phyloP scores from a whole-genome alignment of 2,113 vertebrate species.

The Salvelinus fontinalis region DNA sequence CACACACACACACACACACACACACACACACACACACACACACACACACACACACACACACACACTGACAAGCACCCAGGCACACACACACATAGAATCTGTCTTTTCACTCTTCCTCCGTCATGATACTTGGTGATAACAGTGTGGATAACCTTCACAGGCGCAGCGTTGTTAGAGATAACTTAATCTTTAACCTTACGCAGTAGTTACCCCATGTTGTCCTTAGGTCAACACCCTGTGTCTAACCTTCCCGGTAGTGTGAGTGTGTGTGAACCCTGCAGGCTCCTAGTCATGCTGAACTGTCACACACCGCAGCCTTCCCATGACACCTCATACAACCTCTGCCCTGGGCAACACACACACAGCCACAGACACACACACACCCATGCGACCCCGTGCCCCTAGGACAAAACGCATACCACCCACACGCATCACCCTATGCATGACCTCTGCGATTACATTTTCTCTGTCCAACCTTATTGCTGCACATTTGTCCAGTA shows the following conservation, averaged over 20 bases:
- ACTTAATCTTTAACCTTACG: conserved; percentile 19
- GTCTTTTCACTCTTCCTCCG: neutral
- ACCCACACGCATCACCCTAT: neutral
- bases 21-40: neutral
- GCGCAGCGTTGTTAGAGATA: conserved; percentile 2
- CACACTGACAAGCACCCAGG: neutral
- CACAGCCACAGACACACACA: conserved; percentile 25
- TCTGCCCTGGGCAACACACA: conserved; percentile 43
- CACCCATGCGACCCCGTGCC: neutral
- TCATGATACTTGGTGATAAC: neutral
- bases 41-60: neutral
- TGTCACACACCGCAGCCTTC: conserved; percentile 61
- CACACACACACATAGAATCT: neutral
- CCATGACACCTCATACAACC: conserved; percentile 65
- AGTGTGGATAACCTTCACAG: neutral
- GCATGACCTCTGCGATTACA: neutral
- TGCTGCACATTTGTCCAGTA: neutral
- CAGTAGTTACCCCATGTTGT: conserved; percentile 30
- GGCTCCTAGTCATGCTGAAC: conserved; percentile 38
- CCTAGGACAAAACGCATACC: too few species aligned
- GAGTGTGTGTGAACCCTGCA: conserved; percentile 44
- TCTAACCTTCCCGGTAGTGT: conserved; percentile 21
- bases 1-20: neutral
- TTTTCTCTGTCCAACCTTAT: neutral
- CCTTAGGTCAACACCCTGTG: conserved; percentile 41